Percentiles rank a stretch among this genome's conserved stretches.
Conservation (phyloP, 1,140 invertebrate species). For the Caenorhabditis tropicalis region DNA sequence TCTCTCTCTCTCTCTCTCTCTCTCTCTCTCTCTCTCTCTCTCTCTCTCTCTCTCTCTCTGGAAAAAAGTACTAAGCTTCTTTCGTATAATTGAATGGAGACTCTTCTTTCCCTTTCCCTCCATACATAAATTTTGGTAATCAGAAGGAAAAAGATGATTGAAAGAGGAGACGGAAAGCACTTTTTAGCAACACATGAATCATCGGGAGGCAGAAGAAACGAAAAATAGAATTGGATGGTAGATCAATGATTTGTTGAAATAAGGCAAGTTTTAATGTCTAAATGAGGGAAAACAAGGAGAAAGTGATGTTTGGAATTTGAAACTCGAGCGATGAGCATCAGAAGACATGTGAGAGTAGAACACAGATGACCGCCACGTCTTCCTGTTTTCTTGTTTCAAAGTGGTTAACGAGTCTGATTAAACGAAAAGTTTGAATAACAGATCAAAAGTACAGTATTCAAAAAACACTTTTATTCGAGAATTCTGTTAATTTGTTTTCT, state of each 20-base stretch:
- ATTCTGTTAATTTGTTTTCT: background rate
- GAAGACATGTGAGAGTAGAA: background rate
- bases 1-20: too few species aligned
- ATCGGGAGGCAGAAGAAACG: too few species aligned
- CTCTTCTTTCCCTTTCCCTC: background rate
- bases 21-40: too few species aligned
- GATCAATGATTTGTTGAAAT: background rate
- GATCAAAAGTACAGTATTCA: too few species aligned
- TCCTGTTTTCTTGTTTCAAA: background rate
- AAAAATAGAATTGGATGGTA: too few species aligned
- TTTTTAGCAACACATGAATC: background rate
- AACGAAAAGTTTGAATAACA: too few species aligned
- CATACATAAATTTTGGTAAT: background rate
- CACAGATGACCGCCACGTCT: background rate
- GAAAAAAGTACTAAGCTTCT: slow-evolving; percentile 23
- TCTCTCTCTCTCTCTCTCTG: background rate
- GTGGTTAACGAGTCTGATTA: background rate
- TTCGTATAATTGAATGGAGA: slow-evolving; percentile 34
- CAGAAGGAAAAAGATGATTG: background rate
- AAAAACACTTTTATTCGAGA: too few species aligned
- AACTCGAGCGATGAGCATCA: slow-evolving; percentile 5
- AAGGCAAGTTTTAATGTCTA: background rate
- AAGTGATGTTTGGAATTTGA: slow-evolving; percentile 39
- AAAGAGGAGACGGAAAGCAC: background rate
- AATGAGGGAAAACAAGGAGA: background rate